Percentiles rank a stretch among this genome's conserved stretches.
Conservation (phyloP, 2,888 invertebrate genomes). For the Eristalis tenax region DNA sequence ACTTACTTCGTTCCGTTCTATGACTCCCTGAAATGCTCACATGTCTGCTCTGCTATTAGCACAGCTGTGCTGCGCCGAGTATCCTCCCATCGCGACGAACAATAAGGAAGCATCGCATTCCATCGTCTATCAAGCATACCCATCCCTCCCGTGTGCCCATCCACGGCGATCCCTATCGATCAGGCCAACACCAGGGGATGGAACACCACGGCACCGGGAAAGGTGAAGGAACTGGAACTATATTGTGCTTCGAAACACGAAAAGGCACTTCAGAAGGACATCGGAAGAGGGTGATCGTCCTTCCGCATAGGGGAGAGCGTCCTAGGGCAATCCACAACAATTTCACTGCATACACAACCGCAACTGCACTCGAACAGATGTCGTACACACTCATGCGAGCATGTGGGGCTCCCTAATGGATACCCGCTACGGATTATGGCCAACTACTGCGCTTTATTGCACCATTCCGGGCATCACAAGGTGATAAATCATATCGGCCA, state of each 20-base stretch:
- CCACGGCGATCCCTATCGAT: constrained; percentile 43
- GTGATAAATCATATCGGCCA: constrained; percentile 71
- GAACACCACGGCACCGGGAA: constrained; percentile 1
- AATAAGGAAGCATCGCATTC: constrained; percentile 55
- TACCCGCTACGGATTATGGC: constrained; percentile 60
- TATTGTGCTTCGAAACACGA: constrained; percentile 44
- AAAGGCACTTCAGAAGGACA: constrained; percentile 44
- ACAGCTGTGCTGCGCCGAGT: constrained; percentile 48
- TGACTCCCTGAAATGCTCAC: constrained; percentile 42
- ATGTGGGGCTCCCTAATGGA: constrained; percentile 63
- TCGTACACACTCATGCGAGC: constrained; percentile 12
- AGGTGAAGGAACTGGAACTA: constrained; percentile 65
- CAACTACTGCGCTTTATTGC: constrained; percentile 70
- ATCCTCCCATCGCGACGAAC: constrained; percentile 19
- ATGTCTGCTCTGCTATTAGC: constrained; percentile 50
- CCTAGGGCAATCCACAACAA: not conserved
- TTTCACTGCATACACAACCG: constrained; percentile 35
- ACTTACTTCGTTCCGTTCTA: constrained; percentile 64
- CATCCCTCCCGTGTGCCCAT: constrained; percentile 28
- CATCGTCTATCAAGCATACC: constrained; percentile 28
- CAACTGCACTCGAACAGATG: constrained; percentile 59
- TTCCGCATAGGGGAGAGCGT: constrained; percentile 29
- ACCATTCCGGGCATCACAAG: constrained; percentile 49
- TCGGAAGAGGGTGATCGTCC: constrained; percentile 59
- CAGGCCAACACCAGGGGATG: constrained; percentile 11